Evolutionary conservation across 1,140 invertebrate species (phyloP).

Genomic region (Andrena cerasifolii): DNA sequence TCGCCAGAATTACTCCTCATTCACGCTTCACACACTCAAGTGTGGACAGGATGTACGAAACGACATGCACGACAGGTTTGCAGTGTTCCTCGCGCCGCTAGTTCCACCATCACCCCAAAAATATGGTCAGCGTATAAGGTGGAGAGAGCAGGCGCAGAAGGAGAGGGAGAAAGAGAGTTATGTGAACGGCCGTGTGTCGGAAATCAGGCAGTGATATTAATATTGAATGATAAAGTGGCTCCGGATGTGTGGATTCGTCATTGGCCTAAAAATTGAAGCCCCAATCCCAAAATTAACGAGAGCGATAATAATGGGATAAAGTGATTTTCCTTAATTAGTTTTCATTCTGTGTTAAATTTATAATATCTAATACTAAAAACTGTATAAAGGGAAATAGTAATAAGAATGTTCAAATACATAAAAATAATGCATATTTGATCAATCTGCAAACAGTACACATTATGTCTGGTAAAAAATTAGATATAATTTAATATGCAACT

Average conservation of each 20-base stretch:
- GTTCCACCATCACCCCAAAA: slow-evolving; percentile 61
- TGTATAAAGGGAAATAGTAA: too few relatives aligned
- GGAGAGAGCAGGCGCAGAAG: neutral
- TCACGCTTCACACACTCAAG: slow-evolving; percentile 35
- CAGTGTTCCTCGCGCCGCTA: slow-evolving; percentile 35
- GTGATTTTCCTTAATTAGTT: too few relatives aligned
- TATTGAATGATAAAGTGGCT: slow-evolving; percentile 80
- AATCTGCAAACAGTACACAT: too few relatives aligned
- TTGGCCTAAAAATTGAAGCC: slow-evolving; percentile 67
- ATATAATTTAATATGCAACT: too few relatives aligned
- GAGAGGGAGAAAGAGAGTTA: slow-evolving; percentile 23
- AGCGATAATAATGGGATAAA: too few relatives aligned
- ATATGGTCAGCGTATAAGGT: slow-evolving; percentile 52
- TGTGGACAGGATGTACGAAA: slow-evolving; percentile 18
- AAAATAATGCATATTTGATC: too few relatives aligned
- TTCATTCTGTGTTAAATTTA: too few relatives aligned
- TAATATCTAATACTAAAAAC: too few relatives aligned
- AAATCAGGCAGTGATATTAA: slow-evolving; percentile 77
- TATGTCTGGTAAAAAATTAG: too few relatives aligned
- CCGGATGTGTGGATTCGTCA: slow-evolving; percentile 73
- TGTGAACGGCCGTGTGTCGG: slow-evolving; percentile 61
- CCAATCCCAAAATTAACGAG: slow-evolving; percentile 29
- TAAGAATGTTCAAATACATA: too few relatives aligned
- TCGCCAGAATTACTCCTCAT: slow-evolving; percentile 29
- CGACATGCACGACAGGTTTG: slow-evolving; percentile 60